Base-by-base conservation (phyloP, 2,888 invertebrate species). In the Troides helena region DNA sequence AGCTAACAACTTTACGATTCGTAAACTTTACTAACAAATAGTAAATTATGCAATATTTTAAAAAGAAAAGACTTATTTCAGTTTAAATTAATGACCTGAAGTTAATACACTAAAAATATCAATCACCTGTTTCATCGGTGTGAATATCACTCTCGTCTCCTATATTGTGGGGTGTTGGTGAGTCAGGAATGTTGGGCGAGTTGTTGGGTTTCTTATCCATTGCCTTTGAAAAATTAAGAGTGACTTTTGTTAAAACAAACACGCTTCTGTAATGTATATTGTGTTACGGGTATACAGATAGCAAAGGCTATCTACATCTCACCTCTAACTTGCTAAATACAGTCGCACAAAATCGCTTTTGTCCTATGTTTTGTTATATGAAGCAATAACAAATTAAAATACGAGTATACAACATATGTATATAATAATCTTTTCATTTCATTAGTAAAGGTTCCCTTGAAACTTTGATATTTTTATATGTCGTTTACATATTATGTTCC, bases 101-200 rank as follows among this genome's bases (percentile, higher is more conserved):
- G n/a, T 6, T n/a, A 18, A 53, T 18, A 18, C 6, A 3, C 4
- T 53, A n/a, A 53, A 53, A 17, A 50, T 50, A 53, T 53, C n/a
- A 53, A n/a, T 25, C 23, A 58, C 57, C 57, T 58, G 57, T 21
- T 12, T 58, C 57, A 23, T 65, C 62, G 70, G 60, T 50, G 25
- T 25, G 43, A 63, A 25, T 21, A 18, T 63, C 50, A 46, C 23
- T 50, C 12, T 65, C n/a, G 23, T 23, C 8, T 21, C 57, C n/a
- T 30, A 53, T 21, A 58, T 21, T 36, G 4, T 57, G 36, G 36
- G 57, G 57, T 21, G 57, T 58, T 23, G 57, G 23, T 18, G 39
- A 25, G 23, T 63, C 39, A 61, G n/a, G n/a, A 61, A 39, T 36
- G 14, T 39, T 39, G 17, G 39, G 18, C 36, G 18, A 21, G 12